Percentiles rank a stretch among this genome's conserved stretches.
phyloP scores from a whole-genome alignment of 2,888 invertebrate species.

The Melinopterus prodromus region DNA sequence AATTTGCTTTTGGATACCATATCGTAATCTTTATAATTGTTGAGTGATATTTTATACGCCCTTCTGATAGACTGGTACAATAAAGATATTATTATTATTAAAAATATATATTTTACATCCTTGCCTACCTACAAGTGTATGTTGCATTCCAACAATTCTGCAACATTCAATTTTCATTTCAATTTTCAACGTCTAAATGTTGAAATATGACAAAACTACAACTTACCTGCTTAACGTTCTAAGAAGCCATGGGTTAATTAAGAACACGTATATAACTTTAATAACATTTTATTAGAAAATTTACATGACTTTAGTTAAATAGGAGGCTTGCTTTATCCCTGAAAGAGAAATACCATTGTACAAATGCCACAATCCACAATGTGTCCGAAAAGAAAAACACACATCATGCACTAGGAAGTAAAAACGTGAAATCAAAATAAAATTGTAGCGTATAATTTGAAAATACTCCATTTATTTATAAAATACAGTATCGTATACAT shows the following conservation, averaged over 20 bases:
- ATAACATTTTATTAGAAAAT: conserved; percentile 32
- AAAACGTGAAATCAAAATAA: background rate
- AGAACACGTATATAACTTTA: background rate
- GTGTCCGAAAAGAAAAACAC: background rate
- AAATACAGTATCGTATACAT: background rate
- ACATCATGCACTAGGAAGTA: background rate
- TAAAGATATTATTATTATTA: no score
- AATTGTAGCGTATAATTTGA: background rate
- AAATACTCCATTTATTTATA: background rate
- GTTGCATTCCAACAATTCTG: no score
- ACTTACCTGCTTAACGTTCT: background rate
- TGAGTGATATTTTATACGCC: no score
- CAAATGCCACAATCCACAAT: background rate
- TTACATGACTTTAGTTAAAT: conserved; percentile 16
- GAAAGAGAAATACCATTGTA: conserved; percentile 18
- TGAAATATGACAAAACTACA: background rate
- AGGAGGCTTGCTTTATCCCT: conserved; percentile 23
- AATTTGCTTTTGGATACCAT: no score
- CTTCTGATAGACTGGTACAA: no score
- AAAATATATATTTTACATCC: no score
- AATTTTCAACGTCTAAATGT: background rate
- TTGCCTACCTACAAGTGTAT: no score
- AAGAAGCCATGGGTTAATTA: background rate
- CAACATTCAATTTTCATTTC: no score
- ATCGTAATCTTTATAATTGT: no score